These are phyloP conservation scores for Poecilus cupreus DNA, from an alignment of 2,888 invertebrate species.

Conservation along the genomic window DNA sequence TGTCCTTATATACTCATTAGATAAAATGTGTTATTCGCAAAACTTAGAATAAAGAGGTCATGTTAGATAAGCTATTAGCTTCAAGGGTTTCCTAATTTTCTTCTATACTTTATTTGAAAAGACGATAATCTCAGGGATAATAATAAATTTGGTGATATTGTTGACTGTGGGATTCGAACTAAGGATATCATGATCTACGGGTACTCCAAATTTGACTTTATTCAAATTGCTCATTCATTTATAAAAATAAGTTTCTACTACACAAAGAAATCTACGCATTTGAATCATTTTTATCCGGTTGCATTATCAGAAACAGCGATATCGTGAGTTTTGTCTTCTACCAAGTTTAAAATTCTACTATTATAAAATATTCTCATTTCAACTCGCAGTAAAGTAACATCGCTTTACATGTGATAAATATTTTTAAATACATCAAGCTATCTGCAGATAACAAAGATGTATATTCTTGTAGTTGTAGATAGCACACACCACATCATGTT, in stretches of 20 bases:
- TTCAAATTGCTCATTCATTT: not conserved
- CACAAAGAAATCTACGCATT: not conserved
- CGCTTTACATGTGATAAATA: constrained; percentile 26
- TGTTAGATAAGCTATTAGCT: too few species aligned
- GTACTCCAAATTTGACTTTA: not conserved
- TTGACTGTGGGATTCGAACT: too few species aligned
- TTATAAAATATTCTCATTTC: constrained; percentile 1
- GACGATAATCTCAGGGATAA: too few species aligned
- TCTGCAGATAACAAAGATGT: constrained; percentile 2
- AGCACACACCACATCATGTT: not conserved
- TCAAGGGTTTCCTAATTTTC: too few species aligned
- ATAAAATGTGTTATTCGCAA: too few species aligned
- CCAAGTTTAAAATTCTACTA: not conserved
- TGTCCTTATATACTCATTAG: too few species aligned
- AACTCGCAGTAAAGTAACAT: not conserved
- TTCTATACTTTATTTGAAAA: too few species aligned
- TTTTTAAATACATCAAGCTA: not conserved
- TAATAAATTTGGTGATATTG: too few species aligned
- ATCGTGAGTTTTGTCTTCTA: not conserved
- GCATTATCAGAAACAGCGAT: not conserved
- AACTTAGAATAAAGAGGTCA: too few species aligned
- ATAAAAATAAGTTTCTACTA: not conserved
- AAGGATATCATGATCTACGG: not conserved
- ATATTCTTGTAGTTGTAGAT: not conserved
- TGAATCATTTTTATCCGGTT: not conserved